Conservation (phyloP, 2,113 vertebrate genomes). For the Odocoileus hemionus region DNA sequence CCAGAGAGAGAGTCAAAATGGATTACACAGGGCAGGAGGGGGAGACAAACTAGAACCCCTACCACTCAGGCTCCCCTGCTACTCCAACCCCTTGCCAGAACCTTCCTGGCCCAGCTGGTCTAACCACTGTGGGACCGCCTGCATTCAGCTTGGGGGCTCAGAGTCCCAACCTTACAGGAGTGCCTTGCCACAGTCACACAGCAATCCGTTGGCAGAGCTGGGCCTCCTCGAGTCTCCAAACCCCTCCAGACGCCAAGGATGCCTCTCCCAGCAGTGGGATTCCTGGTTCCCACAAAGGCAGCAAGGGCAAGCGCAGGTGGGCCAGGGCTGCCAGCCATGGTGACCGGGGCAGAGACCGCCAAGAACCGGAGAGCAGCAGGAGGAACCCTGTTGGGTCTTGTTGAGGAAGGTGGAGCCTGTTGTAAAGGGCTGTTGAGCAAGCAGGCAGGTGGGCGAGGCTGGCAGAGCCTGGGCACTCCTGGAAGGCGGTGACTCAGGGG, state of each 20-base stretch:
- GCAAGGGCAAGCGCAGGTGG: background rate
- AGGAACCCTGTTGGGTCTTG: background rate
- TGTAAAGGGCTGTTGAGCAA: background rate
- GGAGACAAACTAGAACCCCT: background rate
- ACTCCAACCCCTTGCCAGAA: background rate
- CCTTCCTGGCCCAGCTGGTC: background rate
- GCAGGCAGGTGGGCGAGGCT: background rate
- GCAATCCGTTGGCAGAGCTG: background rate
- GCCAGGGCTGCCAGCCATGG: background rate
- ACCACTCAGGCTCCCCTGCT: background rate
- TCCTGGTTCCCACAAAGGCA: background rate
- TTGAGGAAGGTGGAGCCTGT: background rate
- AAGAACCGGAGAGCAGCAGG: background rate
- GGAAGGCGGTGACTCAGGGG: background rate
- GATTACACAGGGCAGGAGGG: background rate
- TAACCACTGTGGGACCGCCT: background rate
- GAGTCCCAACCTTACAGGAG: background rate
- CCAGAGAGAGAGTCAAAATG: background rate
- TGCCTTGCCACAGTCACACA: background rate
- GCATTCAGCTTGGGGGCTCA: background rate
- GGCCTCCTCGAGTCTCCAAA: background rate
- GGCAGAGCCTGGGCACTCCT: background rate
- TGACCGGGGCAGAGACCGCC: background rate
- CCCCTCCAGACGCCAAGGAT: background rate
- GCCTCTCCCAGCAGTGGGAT: background rate